Evolutionary conservation across 2,113 vertebrate genomes (phyloP).

Genomic region (Nothoprocta perdicaria): DNA sequence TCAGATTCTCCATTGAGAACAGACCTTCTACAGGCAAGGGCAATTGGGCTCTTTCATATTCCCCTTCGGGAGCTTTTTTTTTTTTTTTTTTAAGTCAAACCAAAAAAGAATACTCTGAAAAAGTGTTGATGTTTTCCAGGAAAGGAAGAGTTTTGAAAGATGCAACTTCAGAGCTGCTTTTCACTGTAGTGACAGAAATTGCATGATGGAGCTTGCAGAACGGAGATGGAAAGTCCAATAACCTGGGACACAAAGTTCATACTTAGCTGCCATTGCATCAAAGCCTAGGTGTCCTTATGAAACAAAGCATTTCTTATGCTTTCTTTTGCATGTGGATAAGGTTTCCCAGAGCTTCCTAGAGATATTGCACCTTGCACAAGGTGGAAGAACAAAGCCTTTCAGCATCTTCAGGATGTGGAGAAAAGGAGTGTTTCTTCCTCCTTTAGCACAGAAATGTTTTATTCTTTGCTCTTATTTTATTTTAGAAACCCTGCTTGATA

Average conservation of each 20-base stretch:
- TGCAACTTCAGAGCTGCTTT: neutral
- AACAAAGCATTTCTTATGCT: neutral
- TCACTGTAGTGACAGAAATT: neutral
- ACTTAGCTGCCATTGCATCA: neutral
- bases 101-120: neutral
- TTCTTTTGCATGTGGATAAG: neutral
- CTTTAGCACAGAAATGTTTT: conserved; percentile 1
- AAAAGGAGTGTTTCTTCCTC: conserved; percentile 1
- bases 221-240: neutral
- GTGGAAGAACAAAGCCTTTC: neutral
- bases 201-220: fast-evolving
- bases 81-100: neutral
- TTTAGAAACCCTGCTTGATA: conserved; percentile 53
- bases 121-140: conserved; percentile 3
- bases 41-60: neutral
- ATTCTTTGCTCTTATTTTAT: conserved; percentile 12
- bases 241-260: neutral
- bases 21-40: neutral
- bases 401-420: neutral
- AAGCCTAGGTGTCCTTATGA: neutral
- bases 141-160: neutral
- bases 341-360: conserved; percentile 5
- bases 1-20: neutral
- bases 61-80: neutral
- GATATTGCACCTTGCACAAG: neutral